These are phyloP conservation scores for Falco peregrinus DNA, from an alignment of 2,797 vertebrate genomes.

Conservation along the genomic window DNA sequence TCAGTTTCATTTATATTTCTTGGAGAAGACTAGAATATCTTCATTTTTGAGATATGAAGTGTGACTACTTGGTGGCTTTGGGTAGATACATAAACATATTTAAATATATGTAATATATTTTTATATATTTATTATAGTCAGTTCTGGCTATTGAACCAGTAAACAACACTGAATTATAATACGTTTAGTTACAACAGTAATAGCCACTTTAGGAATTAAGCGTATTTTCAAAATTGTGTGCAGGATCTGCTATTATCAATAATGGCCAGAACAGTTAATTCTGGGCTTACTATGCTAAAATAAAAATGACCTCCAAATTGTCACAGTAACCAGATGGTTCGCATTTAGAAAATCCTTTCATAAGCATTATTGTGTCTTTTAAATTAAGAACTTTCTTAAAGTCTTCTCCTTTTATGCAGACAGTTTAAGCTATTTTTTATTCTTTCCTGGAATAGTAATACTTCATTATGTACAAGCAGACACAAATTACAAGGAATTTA, in stretches of 20 bases:
- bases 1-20: neutral
- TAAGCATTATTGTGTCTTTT: neutral
- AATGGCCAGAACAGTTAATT: constrained; percentile 7
- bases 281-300: neutral
- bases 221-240: neutral
- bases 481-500: neutral
- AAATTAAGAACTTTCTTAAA: neutral
- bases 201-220: neutral
- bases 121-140: neutral
- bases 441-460: neutral
- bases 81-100: neutral
- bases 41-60: neutral
- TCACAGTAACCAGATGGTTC: constrained; percentile 31
- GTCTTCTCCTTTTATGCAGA: neutral
- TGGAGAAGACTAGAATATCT: neutral
- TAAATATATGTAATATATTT: neutral
- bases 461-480: neutral
- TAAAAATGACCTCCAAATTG: neutral
- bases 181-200: neutral
- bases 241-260: neutral
- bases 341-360: constrained; percentile 15
- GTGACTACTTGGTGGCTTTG: neutral
- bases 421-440: neutral
- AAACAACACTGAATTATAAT: neutral
- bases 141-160: neutral